Percentiles rank a stretch among this genome's conserved stretches.
phyloP scores from a whole-genome alignment of 30 jellyfish, hydroid and myxozoan species.

The Nemopilema nomurai region DNA sequence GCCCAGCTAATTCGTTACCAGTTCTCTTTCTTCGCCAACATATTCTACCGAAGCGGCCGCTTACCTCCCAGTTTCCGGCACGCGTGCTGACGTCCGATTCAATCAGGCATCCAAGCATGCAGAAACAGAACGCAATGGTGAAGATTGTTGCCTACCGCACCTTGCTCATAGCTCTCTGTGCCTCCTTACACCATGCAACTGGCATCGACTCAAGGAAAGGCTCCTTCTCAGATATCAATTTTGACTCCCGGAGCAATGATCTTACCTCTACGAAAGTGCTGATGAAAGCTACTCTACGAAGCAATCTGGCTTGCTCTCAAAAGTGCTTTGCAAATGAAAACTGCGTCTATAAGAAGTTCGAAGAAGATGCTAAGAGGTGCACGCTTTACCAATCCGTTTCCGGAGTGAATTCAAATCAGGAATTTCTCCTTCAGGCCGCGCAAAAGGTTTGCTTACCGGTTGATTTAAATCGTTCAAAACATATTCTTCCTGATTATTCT shows the following conservation, averaged over 20 bases:
- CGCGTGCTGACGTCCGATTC: no score
- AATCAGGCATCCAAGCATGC: background rate
- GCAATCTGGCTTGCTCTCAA: slow-evolving; percentile 27
- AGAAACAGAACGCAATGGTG: background rate
- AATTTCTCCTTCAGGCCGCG: background rate
- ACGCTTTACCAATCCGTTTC: slow-evolving; percentile 1
- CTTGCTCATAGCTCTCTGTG: background rate
- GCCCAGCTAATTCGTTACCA: no score
- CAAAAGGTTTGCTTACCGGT: background rate
- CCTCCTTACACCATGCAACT: background rate
- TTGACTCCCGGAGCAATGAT: background rate
- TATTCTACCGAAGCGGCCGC: no score
- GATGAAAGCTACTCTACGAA: slow-evolving; percentile 2
- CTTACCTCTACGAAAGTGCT: background rate
- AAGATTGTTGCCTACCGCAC: background rate
- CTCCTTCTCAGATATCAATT: background rate
- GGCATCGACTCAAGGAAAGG: slow-evolving; percentile 2
- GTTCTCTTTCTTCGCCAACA: no score
- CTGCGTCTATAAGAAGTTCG: slow-evolving; percentile 7
- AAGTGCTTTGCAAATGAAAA: slow-evolving; percentile 13
- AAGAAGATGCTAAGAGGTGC: background rate
- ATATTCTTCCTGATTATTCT: no score
- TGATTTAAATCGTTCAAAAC: background rate
- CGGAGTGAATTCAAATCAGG: background rate
- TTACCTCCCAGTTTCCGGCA: no score